Evolutionary conservation across 1,140 invertebrate species (phyloP), one percentile per base, ranked within the genome.

Genomic region (Drosophila pandora): DNA sequence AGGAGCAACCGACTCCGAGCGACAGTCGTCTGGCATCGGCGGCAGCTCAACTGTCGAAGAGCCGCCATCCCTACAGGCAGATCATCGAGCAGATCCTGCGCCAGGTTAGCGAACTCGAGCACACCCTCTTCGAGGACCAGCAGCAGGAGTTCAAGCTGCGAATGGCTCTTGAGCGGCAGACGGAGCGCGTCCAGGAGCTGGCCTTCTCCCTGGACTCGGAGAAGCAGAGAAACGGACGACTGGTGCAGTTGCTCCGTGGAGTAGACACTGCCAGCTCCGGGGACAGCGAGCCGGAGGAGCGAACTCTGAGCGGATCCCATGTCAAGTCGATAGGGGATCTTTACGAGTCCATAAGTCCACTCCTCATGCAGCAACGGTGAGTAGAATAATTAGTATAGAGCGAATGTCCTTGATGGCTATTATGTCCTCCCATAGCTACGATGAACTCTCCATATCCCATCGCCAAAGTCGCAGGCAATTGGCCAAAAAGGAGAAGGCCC

Each of bases 321-420:
- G 9, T 72, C 1, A 55, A 67, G 2, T 53, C 63, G 4, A 53
- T 23, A 0, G 49, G 53, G 0, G 50, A 73, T 0, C 2, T 87
- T 0, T 72, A 67, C 28, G 74, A 68, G 2, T 90, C 85, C 4
- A 90, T 90, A 8, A 90, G 90, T 75, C 90, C 90, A 0, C 17
- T 90, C 25, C 63, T 90, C 2, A 91, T 90, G 90, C 90, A 91
- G 37, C 90, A 90, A n/a, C 87, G 90, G 90, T 90, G 22, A 65
- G 79, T 58, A 8, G 6, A 37, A 37, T 37, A 4, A 37, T 3
- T 12, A 1, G 8, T 8, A 12, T 3, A 37, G 0, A 37, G 3
- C 0, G 1, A 3, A n/a, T 37, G 3, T 10, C 1, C 4, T n/a
- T 3, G 1, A 4, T 1, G 7, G 8, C 2, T 43, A 17, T 43